phyloP scores from a whole-genome alignment of 2,888 invertebrate species.

The Helleia helle region DNA sequence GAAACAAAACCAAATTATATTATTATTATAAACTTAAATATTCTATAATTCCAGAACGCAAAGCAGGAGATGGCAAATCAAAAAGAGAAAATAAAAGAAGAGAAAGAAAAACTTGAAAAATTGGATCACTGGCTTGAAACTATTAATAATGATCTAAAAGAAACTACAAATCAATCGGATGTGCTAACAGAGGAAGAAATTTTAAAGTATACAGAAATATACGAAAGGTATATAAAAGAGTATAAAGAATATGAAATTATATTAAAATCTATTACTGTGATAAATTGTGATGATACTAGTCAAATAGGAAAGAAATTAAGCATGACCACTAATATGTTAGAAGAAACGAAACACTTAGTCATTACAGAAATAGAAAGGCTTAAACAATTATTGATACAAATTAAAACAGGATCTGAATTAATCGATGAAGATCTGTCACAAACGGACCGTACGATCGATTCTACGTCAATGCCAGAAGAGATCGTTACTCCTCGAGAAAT shows the following conservation, averaged over 20 bases:
- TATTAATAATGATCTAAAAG: slow-evolving; percentile 64
- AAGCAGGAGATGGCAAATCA: slow-evolving; percentile 54
- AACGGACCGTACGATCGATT: slow-evolving; percentile 78
- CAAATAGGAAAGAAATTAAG: slow-evolving; percentile 70
- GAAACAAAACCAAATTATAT: no score
- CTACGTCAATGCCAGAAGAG: slow-evolving; percentile 82
- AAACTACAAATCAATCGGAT: slow-evolving; percentile 49
- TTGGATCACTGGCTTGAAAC: slow-evolving; percentile 66
- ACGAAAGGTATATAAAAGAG: slow-evolving; percentile 58
- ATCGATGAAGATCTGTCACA: slow-evolving; percentile 65
- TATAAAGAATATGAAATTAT: slow-evolving; percentile 63
- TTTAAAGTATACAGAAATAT: slow-evolving; percentile 59
- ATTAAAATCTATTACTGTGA: slow-evolving; percentile 56
- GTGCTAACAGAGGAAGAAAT: slow-evolving; percentile 52
- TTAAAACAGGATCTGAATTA: slow-evolving; percentile 45
- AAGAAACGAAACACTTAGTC: slow-evolving; percentile 76
- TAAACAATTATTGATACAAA: slow-evolving; percentile 56
- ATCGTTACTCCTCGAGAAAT: slow-evolving; percentile 57
- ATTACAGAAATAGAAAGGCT: slow-evolving; percentile 73
- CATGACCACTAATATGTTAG: slow-evolving; percentile 70
- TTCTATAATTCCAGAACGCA: slow-evolving; percentile 52
- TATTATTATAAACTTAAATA: no score
- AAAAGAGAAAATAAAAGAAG: slow-evolving; percentile 50
- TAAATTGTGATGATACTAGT: slow-evolving; percentile 64
- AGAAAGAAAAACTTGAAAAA: slow-evolving; percentile 51